Conservation (phyloP, 2,113 vertebrate species). For the Loxodonta africana region DNA sequence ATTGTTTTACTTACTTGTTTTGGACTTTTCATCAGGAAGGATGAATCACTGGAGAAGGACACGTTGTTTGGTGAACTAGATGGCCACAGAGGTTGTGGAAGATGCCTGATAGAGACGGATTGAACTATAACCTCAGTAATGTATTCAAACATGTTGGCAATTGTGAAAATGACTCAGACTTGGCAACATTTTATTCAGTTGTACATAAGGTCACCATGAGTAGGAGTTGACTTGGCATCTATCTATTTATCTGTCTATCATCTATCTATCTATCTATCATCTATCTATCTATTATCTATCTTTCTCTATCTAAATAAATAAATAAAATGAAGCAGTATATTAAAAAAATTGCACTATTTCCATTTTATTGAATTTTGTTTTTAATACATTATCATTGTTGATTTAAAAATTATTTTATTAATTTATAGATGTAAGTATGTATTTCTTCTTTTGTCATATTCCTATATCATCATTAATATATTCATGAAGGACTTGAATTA, state of each 20-base stretch:
- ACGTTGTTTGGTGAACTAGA: not conserved
- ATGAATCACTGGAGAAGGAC: too few species aligned
- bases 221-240: not conserved
- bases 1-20: not conserved
- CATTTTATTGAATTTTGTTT: not conserved
- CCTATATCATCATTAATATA: not conserved
- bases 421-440: not conserved
- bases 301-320: not conserved
- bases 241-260: not conserved
- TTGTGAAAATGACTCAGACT: not conserved
- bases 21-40: too few species aligned
- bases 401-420: not conserved
- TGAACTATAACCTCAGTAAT: not conserved
- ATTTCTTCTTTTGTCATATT: not conserved
- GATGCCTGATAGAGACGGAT: not conserved
- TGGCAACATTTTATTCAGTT: not conserved
- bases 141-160: too few species aligned
- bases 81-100: not conserved
- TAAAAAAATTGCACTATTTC: not conserved
- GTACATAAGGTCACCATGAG: not conserved
- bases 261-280: not conserved
- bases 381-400: not conserved
- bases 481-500: not conserved
- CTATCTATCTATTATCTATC: not conserved
- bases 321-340: not conserved